Evolutionary conservation across 2,113 vertebrate genomes (phyloP), one percentile per base, ranked within the genome.

Genomic region (Helogale parvula): DNA sequence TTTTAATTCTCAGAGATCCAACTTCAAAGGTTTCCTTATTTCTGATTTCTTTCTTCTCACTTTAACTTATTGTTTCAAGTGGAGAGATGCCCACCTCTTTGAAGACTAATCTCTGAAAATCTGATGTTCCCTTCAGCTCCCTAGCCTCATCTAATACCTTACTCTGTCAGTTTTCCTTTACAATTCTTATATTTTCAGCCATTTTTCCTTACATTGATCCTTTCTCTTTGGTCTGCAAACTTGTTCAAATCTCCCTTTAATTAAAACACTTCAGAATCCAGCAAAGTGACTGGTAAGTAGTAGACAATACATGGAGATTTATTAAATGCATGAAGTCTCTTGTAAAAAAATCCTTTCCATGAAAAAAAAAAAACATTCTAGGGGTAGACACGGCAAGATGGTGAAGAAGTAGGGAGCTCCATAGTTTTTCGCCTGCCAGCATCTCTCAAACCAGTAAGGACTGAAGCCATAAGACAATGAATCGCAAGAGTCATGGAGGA

Each of bases 231-330:
- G 35, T 52, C 33, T 83, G 23, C 0, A 97, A 85, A 96, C 25
- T 3, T 57, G 17, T 54, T 94, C 52, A 93, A 90, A 93, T 90
- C 4, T 60, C 25, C 25, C 31, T 90, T 92, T 94, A 92, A 95
- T 93, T 88, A 90, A 92, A 97, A 79, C 27, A 74, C 80, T 83
- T n/a, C 8, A 86, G 16, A 31, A 96, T 87, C 65, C 52, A 96
- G 8, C 0, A 93, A 90, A 97, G 9, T 65, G 23, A 66, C 31
- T 81, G 82, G 16, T 17, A 86, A 93, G 80, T 47, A 79, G 16
- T 38, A 93, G 33, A 88, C 8, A 90, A 86, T 85, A 54, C 89
- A 90, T 60, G 65, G 23, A 85, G 93, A 95, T 97, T 95, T 98
- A 95, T 65, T 84, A 86, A 83, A 60, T 47, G 13, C 66, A 14